Percentiles rank a stretch among this genome's conserved stretches.
These are phyloP conservation scores for Lepidotrigona ventralis DNA, from an alignment of 1,140 invertebrate genomes.

Conservation along the genomic window DNA sequence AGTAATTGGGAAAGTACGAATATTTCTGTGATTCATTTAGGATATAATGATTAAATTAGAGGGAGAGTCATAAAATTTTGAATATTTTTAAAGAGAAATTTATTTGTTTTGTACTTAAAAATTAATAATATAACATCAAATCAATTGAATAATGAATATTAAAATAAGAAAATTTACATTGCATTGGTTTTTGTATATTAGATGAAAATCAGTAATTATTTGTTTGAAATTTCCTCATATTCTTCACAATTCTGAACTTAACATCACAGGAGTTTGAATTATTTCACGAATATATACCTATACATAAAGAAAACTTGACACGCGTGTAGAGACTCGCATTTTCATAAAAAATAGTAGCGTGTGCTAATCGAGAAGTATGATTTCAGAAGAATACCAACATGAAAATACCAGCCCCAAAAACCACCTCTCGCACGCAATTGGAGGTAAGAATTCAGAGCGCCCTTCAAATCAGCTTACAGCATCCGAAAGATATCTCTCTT, in stretches of 20 bases:
- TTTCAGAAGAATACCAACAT: constrained; percentile 70
- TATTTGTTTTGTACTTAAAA: too few species aligned
- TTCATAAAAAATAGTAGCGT: neutral
- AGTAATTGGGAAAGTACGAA: too few species aligned
- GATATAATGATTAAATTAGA: neutral
- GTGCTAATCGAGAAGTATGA: constrained; percentile 39
- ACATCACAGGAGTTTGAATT: too few species aligned
- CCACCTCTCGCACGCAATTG: constrained; percentile 53
- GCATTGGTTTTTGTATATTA: too few species aligned
- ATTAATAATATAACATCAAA: too few species aligned
- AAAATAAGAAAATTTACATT: too few species aligned
- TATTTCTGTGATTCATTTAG: too few species aligned
- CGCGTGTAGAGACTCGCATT: neutral
- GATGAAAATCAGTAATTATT: too few species aligned
- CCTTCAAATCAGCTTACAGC: constrained; percentile 23
- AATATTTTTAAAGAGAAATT: neutral
- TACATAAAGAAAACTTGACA: neutral
- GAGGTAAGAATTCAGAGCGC: constrained; percentile 25
- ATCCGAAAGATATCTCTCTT: constrained; percentile 11
- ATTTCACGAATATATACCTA: too few species aligned
- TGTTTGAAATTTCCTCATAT: too few species aligned
- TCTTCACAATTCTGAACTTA: too few species aligned
- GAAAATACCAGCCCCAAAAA: constrained; percentile 61
- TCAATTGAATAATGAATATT: too few species aligned
- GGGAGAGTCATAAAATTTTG: neutral